Evolutionary conservation across 2,888 invertebrate species (phyloP).

Genomic region (Hirtodrosophila trivittata): DNA sequence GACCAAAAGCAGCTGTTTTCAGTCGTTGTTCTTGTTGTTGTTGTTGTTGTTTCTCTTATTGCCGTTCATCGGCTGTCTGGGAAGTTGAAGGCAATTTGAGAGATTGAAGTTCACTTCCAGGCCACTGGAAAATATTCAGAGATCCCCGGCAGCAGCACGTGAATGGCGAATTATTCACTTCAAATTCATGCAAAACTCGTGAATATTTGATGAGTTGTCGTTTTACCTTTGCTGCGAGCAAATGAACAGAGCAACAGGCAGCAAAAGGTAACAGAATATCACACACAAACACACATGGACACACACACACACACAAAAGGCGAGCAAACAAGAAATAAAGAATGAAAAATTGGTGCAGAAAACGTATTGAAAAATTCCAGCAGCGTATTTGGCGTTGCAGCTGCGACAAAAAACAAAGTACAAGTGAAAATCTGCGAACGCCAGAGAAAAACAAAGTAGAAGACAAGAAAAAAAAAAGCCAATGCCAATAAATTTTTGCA

Average conservation of each 20-base stretch:
- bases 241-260: conserved; percentile 43
- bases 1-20: conserved; percentile 59
- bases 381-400: conserved; percentile 48
- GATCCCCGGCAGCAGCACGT: not conserved
- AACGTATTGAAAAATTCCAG: conserved; percentile 52
- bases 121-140: conserved; percentile 2
- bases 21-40: conserved; percentile 5
- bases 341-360: conserved; percentile 21
- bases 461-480: conserved; percentile 26
- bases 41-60: conserved; percentile 7
- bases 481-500: conserved; percentile 49
- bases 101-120: conserved; percentile 59
- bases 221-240: conserved; percentile 25
- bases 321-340: conserved; percentile 9
- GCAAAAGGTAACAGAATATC: not conserved
- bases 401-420: conserved; percentile 34
- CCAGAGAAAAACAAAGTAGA: conserved; percentile 16
- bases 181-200: conserved; percentile 4
- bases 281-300: not conserved
- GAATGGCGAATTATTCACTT: conserved; percentile 3
- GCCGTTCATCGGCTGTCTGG: conserved; percentile 9
- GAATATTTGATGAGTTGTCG: conserved; percentile 34
- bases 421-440: conserved; percentile 29
- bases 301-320: not conserved
- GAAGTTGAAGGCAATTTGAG: conserved; percentile 59